Evolutionary conservation across 2,888 invertebrate species (phyloP).

Genomic region (Crocallis elinguaria): DNA sequence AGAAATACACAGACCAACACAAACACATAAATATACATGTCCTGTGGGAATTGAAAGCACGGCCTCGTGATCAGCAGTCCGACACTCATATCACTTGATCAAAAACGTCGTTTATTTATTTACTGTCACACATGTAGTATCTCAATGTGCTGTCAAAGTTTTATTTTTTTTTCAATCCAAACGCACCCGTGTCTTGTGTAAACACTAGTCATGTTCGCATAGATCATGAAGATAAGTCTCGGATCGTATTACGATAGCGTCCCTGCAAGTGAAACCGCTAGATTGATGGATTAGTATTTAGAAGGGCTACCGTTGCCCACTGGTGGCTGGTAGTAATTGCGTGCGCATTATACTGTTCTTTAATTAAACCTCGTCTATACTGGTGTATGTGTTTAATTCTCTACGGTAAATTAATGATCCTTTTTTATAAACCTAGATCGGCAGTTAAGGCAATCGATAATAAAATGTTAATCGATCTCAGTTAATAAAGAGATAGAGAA

Average conservation of each 20-base stretch:
- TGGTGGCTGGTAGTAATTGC: conserved; percentile 24
- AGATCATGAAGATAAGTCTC: conserved; percentile 49
- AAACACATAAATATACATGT: no score
- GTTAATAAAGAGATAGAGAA: no score
- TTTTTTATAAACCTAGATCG: background rate
- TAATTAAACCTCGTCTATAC: conserved; percentile 7
- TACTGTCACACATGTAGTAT: no score
- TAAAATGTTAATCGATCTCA: no score
- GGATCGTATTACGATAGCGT: conserved; percentile 49
- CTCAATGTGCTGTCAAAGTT: no score
- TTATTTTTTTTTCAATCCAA: background rate
- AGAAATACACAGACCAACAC: no score
- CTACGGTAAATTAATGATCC: background rate
- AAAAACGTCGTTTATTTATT: no score
- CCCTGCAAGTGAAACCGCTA: conserved; percentile 46
- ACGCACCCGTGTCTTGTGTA: conserved; percentile 45
- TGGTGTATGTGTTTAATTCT: background rate
- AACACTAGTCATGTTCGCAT: conserved; percentile 53
- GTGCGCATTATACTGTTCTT: conserved; percentile 24
- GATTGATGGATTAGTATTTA: conserved; percentile 53
- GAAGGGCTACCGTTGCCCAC: conserved; percentile 38
- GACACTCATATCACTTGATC: no score
- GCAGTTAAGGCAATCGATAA: no score
- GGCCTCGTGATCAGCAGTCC: no score
- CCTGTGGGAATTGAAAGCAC: no score